Evolutionary conservation across 2,113 vertebrate genomes (phyloP).

Genomic region (Gorsachius goisagi): DNA sequence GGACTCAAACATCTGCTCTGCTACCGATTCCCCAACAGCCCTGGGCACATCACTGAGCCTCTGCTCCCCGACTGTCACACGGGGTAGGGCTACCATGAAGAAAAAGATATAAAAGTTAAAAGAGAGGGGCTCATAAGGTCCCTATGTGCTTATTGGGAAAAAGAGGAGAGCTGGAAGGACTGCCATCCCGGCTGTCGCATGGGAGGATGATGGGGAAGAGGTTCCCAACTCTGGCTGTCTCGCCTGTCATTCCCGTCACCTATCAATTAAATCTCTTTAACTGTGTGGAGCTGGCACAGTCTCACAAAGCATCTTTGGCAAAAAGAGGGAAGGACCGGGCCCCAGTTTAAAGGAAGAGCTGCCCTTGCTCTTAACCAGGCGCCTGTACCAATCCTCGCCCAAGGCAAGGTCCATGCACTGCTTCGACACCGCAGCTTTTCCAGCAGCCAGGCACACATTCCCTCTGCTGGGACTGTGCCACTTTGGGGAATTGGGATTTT

Average conservation of each 20-base stretch:
- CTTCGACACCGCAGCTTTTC: accelerated
- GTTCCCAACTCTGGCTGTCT: background rate
- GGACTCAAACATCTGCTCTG: background rate
- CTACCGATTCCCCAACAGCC: background rate
- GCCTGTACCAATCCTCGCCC: background rate
- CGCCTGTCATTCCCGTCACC: accelerated
- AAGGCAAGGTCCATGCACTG: accelerated
- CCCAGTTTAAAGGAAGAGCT: background rate
- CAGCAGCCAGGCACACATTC: accelerated
- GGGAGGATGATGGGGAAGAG: background rate
- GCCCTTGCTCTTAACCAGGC: background rate
- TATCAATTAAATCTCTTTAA: background rate
- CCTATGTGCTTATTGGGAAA: accelerated
- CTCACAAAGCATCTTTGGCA: background rate
- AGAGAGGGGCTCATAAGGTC: accelerated
- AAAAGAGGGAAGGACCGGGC: accelerated
- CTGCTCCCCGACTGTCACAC: accelerated
- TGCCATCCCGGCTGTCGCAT: accelerated
- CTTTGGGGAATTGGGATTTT: background rate
- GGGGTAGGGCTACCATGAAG: accelerated
- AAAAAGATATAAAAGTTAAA: background rate
- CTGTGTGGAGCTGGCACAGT: background rate
- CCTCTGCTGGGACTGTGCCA: background rate
- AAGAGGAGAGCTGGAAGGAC: background rate
- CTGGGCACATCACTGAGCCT: background rate